Base-by-base conservation (phyloP, 2,888 invertebrate genomes). In the Drosophila formosana region DNA sequence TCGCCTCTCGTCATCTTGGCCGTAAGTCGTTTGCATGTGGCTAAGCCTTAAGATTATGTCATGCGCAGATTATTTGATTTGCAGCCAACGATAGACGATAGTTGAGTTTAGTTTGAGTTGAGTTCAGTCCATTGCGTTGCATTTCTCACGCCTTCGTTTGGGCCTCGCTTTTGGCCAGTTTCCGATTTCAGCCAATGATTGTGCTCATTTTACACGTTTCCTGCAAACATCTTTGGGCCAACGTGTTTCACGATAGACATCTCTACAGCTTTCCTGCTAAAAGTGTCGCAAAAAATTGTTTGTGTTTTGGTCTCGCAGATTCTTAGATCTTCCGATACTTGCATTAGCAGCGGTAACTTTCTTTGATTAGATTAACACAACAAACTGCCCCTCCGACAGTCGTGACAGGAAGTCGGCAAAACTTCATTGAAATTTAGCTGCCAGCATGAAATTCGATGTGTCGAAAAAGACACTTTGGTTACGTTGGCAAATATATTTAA, bases 101-200 rank as follows among this genome's bases (percentile, higher is more conserved):
- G 37, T 58, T 41, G 39, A 13, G 18, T 41, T 41, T 5, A 49
- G 57, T 41, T 41, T 41, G 13, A 49, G 49, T 18, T 50, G 28
- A n/a, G n/a, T n/a, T n/a, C n/a, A n/a, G n/a, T n/a, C n/a, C 70
- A 74, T 78, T 77, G 88, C 80, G 84, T 89, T 82, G 73, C 74
- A 84, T 78, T 86, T 88, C 86, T 88, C 88, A 90, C 87, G 85
- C 37, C 37, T n/a, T 37, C 11, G 28, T 64, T 18, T 47, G 26
- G 41, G 34, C 46, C 46, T 26, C 32, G 13, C 34, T 34, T 8
- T 60, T 25, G 11, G 43, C 50, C 37, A 74, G 83, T 82, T 78
- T 83, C 82, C 68, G 83, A 83, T 83, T 83, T 86, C 88, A 78
- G 39, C 58, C 46, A 30, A 41, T 46, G 83, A 83, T 86, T 68